These are phyloP conservation scores for Cactoblastis cactorum DNA, from an alignment of 2,888 invertebrate species.

Conservation along the genomic window DNA sequence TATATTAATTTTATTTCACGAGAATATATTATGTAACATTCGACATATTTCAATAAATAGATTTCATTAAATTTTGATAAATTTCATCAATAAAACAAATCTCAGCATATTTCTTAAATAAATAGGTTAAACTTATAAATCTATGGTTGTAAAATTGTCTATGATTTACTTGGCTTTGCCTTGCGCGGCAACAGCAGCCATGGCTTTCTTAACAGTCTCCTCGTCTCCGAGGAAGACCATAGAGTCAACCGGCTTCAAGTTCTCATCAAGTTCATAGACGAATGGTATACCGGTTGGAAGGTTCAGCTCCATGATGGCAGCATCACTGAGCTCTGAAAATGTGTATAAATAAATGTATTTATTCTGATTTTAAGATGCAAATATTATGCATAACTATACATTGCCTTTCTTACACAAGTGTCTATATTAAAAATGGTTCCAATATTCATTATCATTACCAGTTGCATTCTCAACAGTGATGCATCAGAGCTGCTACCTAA, in stretches of 20 bases:
- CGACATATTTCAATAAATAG: neutral
- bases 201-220: slow-evolving; percentile 86
- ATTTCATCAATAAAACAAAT: neutral
- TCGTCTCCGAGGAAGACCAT: slow-evolving; percentile 89
- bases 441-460: no score
- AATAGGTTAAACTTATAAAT: slow-evolving; percentile 12
- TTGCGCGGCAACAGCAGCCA: slow-evolving; percentile 88
- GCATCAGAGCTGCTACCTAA: no score
- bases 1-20: no score
- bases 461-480: no score
- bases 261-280: slow-evolving; percentile 86
- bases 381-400: no score
- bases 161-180: slow-evolving; percentile 83
- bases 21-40: no score
- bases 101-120: slow-evolving; percentile 11
- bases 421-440: no score
- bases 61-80: neutral
- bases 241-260: slow-evolving; percentile 83
- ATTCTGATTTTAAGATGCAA: no score
- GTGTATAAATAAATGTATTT: neutral
- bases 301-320: slow-evolving; percentile 86
- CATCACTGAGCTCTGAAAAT: slow-evolving; percentile 81
- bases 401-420: no score
- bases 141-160: slow-evolving; percentile 9
- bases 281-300: slow-evolving; percentile 90